These are phyloP conservation scores for Thymallus thymallus DNA, from an alignment of 2,113 vertebrate species.

Conservation along the genomic window DNA sequence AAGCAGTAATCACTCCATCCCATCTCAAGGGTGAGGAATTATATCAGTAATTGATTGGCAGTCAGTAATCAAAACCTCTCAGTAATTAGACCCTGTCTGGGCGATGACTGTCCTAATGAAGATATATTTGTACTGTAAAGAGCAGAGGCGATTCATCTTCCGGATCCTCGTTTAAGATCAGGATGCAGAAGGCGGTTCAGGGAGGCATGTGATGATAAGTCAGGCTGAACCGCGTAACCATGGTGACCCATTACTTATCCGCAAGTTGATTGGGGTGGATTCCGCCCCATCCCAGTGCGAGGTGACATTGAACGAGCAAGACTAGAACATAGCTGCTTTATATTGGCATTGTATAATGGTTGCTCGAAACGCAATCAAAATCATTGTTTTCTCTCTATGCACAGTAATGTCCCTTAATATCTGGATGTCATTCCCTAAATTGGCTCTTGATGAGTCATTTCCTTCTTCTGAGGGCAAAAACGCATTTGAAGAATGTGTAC, in stretches of 20 bases:
- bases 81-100: slow-evolving; percentile 50
- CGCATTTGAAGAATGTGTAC: neutral
- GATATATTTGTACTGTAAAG: slow-evolving; percentile 35
- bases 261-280: slow-evolving; percentile 41
- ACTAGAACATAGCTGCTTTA: neutral
- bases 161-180: slow-evolving; percentile 17
- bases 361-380: slow-evolving; percentile 1
- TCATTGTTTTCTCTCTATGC: neutral
- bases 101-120: slow-evolving; percentile 48
- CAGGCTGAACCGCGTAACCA: slow-evolving; percentile 48
- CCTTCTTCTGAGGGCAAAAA: neutral
- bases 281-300: slow-evolving; percentile 24
- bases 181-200: slow-evolving; percentile 3
- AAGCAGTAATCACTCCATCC: slow-evolving; percentile 38
- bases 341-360: slow-evolving; percentile 9
- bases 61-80: slow-evolving; percentile 48
- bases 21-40: slow-evolving; percentile 31
- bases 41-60: slow-evolving; percentile 51
- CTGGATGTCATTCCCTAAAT: neutral
- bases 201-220: slow-evolving; percentile 28
- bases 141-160: slow-evolving; percentile 41
- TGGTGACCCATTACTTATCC: slow-evolving; percentile 53
- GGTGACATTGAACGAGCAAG: slow-evolving; percentile 7
- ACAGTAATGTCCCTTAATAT: neutral
- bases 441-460: neutral